Evolutionary conservation across 2,113 vertebrate species (phyloP), one percentile per base, ranked within the genome.

Genomic region (Cyprinodon variegatus): DNA sequence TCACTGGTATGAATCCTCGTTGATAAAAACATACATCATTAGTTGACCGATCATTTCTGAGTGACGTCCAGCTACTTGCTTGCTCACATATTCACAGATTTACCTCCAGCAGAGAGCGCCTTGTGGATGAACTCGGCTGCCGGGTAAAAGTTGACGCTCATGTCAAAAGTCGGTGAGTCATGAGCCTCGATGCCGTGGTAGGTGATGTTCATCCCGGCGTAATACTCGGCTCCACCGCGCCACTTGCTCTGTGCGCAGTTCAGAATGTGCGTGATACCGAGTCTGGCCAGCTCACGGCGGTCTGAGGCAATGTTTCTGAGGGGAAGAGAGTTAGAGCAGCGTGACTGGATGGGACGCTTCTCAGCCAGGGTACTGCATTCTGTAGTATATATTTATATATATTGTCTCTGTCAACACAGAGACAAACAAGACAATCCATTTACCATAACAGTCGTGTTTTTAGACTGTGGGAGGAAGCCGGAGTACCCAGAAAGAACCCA

Each of bases 121-220:
- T 96, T 96, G 88, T 98, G 96, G 89, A 99, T 98, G 91, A 98
- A 99, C 88, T 98, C 97, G 0, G 98, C 95, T 0, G 97, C 96
- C 0, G 96, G 95, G 61, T 98, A 96, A 83, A 99, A 99, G 94
- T 99, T 97, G 88, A 97, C 95, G 65, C 96, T 99, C 97, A 99
- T 99, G 91, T 99, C 97, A 0, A 99, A 98, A 70, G 95, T 94
- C 1, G 97, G 97, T 0, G 96, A 97, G 91, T 99, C 96, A 0
- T 98, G 97, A 13, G 97, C 97, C 89, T 98, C 96, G 0, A 98
- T 98, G 61, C 97, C 97, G 74, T 96, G 94, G 66, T 98, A 98
- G 45, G 94, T 95, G 91, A 99, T 95, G 80, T 95, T 94, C 39
- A 96, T 96, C 22, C 95, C 97, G 45, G 93, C 89, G 4, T 99